Conservation (phyloP, 1,140 invertebrate species). For the Dendrolimus punctatus region DNA sequence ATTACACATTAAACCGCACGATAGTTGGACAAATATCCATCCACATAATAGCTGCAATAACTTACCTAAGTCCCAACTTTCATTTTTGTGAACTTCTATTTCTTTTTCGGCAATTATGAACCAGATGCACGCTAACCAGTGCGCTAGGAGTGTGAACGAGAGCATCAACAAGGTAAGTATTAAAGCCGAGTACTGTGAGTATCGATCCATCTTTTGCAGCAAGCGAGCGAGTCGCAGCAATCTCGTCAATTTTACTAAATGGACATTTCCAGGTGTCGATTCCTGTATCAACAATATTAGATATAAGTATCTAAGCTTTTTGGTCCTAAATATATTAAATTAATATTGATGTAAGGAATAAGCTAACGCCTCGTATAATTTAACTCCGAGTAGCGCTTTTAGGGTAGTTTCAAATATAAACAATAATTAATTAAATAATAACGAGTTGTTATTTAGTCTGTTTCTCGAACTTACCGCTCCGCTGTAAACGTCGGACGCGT, state of each 20-base stretch:
- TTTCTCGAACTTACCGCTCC: constrained; percentile 80
- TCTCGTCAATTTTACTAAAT: constrained; percentile 95
- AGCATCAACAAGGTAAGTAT: constrained; percentile 97
- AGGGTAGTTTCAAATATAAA: constrained; percentile 19
- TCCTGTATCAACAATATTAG: constrained; percentile 28
- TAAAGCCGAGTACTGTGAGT: constrained; percentile 96
- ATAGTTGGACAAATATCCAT: too few relatives aligned
- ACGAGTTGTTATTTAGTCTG: constrained; percentile 25
- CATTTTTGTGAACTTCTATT: constrained; percentile 77
- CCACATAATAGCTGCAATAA: not conserved
- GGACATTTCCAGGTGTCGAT: constrained; percentile 83
- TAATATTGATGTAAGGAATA: too few relatives aligned
- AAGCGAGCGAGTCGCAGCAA: constrained; percentile 92
- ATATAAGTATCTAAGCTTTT: too few relatives aligned
- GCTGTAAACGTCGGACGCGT: constrained; percentile 88
- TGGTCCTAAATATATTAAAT: too few relatives aligned
- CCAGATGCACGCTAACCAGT: constrained; percentile 99
- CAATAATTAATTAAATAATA: constrained; percentile 27
- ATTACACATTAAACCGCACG: too few relatives aligned
- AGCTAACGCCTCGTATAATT: not conserved
- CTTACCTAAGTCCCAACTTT: constrained; percentile 83
- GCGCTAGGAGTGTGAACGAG: constrained; percentile 95
- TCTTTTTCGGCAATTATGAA: constrained; percentile 97
- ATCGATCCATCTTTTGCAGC: constrained; percentile 97
- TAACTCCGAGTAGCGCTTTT: constrained; percentile 5